These are phyloP conservation scores for Gallinago stenura DNA, from an alignment of 2,797 vertebrate species.

Conservation along the genomic window DNA sequence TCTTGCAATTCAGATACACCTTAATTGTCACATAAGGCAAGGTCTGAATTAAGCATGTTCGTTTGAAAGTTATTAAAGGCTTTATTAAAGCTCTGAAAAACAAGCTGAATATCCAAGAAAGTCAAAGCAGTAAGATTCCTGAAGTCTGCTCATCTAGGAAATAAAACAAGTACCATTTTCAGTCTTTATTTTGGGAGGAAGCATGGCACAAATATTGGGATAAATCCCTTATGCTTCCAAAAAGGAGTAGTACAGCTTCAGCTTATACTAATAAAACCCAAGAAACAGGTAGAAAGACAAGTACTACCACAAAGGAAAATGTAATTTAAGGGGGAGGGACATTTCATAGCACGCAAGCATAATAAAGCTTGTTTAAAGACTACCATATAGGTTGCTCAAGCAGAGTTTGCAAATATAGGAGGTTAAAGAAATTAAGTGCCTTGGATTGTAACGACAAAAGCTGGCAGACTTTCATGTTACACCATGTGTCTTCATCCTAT, in stretches of 20 bases:
- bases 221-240: not conserved
- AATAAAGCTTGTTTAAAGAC: not conserved
- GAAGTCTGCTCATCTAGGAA: not conserved
- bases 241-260: not conserved
- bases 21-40: not conserved
- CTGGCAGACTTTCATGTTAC: not conserved
- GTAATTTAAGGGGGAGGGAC: not conserved
- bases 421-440: not conserved
- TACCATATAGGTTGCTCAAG: not conserved
- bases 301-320: not conserved
- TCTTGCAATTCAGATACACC: accelerated
- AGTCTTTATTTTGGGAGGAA: not conserved
- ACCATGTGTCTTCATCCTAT: not conserved
- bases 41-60: not conserved
- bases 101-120: not conserved
- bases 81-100: not conserved
- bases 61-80: not conserved
- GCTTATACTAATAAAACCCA: not conserved
- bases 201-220: not conserved
- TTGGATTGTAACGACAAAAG: not conserved
- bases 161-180: not conserved
- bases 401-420: not conserved
- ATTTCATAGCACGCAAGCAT: not conserved
- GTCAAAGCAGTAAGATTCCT: not conserved
- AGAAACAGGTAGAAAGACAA: not conserved